Evolutionary conservation across 1,140 invertebrate species (phyloP), one percentile per base, ranked within the genome.

Genomic region (Leptopilina boulardi): DNA sequence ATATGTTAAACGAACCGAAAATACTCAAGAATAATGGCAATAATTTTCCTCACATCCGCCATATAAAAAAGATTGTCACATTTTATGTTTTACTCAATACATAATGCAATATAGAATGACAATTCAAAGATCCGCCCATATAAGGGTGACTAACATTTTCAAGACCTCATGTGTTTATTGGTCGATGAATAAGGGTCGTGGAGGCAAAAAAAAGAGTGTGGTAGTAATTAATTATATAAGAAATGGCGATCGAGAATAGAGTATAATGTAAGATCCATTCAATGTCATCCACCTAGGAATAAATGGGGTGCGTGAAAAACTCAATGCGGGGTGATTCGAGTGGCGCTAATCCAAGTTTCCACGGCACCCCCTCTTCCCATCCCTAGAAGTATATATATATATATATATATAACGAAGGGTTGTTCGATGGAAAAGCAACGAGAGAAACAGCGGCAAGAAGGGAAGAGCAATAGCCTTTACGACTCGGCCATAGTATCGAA

Each of bases 401-500:
- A n/a, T 38, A 38, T 34, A 34, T 34, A 34, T 54, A 54, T 70
- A 76, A 70, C 71, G 75, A 80, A 82, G 77, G 78, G 77, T 79
- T 84, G 75, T 9, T 71, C 47, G 73, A 76, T 76, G 71, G 66
- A 77, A 78, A 79, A 83, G 80, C 74, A 84, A 79, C 74, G 79
- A 80, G 78, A 77, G 78, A 81, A 82, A 80, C 71, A 82, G 80
- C 82, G 83, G n/a, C n/a, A 84, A 85, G 79, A 85, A 88, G 85
- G 84, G 84, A 83, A 87, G 84, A 88, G 90, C 90, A 91, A 91
- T 91, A 91, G 89, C 89, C 87, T 91, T 91, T 90, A 91, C 89
- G 90, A 91, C 89, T 91, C 85, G 88, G 88, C 88, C 88, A 90
- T 91, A 91, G 89, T 89, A 91, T 91, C 89, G 87, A 91, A 91